A percentile compares a stretch with the other conserved stretches of the same genome.
These are phyloP conservation scores for Drosophila bocki DNA, from an alignment of 1,140 invertebrate species.

Conservation along the genomic window DNA sequence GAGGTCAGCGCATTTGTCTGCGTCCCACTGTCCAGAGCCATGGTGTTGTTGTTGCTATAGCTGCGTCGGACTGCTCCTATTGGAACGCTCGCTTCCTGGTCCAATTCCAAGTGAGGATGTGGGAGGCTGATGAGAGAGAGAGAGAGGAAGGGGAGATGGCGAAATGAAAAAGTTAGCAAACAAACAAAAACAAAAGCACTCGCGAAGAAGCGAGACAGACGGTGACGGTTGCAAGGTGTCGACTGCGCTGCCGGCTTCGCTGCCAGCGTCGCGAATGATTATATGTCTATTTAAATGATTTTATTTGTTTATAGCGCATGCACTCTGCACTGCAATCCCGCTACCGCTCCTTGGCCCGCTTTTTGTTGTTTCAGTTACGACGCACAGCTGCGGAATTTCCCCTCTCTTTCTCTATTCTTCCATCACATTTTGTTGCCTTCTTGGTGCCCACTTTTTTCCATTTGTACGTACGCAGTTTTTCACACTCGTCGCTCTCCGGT, in stretches of 20 bases:
- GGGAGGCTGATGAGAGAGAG: slow-evolving; percentile 34
- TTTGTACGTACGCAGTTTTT: slow-evolving; percentile 50
- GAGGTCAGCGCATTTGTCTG: slow-evolving; percentile 84
- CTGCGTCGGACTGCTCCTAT: slow-evolving; percentile 25
- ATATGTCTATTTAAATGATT: slow-evolving; percentile 57
- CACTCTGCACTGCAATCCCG: slow-evolving; percentile 21
- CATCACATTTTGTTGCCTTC: slow-evolving; percentile 15
- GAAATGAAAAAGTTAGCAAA: slow-evolving; percentile 45
- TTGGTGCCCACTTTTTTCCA: slow-evolving; percentile 49
- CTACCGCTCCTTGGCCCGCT: slow-evolving; percentile 5
- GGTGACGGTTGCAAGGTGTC: slow-evolving; percentile 61
- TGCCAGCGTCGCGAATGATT: slow-evolving; percentile 50
- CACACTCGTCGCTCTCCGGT: slow-evolving; percentile 37
- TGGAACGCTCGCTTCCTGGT: slow-evolving; percentile 35
- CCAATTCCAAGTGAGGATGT: slow-evolving; percentile 35
- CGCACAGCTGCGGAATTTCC: slow-evolving; percentile 59
- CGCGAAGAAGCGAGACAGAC: slow-evolving; percentile 27
- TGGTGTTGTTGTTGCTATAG: slow-evolving; percentile 34
- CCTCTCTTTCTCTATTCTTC: slow-evolving; percentile 24
- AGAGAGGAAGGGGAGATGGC: neutral
- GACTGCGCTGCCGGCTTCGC: slow-evolving; percentile 17
- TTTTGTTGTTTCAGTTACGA: slow-evolving; percentile 56
- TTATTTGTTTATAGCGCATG: slow-evolving; percentile 48
- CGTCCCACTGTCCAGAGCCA: slow-evolving; percentile 79
- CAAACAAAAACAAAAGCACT: slow-evolving; percentile 41